Base-by-base conservation (phyloP, 1,140 invertebrate genomes). In the Drosophila seguyi region DNA sequence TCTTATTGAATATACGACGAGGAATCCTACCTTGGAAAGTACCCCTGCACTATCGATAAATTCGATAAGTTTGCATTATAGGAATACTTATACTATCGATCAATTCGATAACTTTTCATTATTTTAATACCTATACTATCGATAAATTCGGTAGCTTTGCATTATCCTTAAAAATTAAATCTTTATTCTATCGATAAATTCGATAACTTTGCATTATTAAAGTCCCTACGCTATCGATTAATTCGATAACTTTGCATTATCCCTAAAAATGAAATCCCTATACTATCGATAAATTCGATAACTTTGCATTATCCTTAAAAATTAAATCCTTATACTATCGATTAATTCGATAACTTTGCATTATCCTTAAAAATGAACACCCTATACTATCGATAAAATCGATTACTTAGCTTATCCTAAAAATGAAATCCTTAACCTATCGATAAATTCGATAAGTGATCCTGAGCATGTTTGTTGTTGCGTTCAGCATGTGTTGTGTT, bases 401-500 rank as follows among this genome's bases (percentile, higher is more conserved):
- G n/a, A n/a, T n/a, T n/a, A n/a, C n/a, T n/a, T n/a, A n/a, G n/a
- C n/a, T n/a, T n/a, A n/a, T n/a, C n/a, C n/a, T n/a, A n/a, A n/a
- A n/a, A n/a, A n/a, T n/a, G n/a, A n/a, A n/a, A n/a, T n/a, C n/a
- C n/a, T n/a, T n/a, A n/a, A n/a, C n/a, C n/a, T n/a, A n/a, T n/a
- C n/a, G n/a, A n/a, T n/a, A n/a, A n/a, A n/a, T n/a, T n/a, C n/a
- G 36, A 39, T 50, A 31, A 48, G 13, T 29, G n/a, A 11, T 22
- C 6, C 4, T 4, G 6, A 13, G 31, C 48, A 41, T 62, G 47
- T 14, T 31, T 45, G 27, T 56, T 65, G 50, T 31, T 65, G 50
- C 25, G 38, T 44, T 44, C n/a, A 20, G 31, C 18, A 22, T 31
- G 29, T 20, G 14, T 34, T 31, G 16, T n/a, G n/a, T n/a, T 27